Base-by-base conservation (phyloP, 2,888 invertebrate species). In the Drosophila meridiana region DNA sequence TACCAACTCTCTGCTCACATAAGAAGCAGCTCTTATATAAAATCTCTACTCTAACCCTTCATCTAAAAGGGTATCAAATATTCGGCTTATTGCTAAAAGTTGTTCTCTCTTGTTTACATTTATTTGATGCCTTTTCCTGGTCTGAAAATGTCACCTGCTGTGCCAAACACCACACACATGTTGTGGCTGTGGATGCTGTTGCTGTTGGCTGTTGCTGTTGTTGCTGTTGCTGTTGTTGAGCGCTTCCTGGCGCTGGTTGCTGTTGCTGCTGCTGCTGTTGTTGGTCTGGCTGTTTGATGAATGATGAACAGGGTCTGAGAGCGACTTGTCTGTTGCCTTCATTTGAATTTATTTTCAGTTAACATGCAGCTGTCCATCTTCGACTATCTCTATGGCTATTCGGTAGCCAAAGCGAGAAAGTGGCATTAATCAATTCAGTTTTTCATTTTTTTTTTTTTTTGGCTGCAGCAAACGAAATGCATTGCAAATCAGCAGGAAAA, bases 121-220 rank as follows among this genome's bases (percentile, higher is more conserved):
- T 70, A 56, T 69, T 83, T 58, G 73, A 76, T 86, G 83, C 86
- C 83, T 83, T 82, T 86, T 83, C 78, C 83, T 78, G 80, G 80
- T 80, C 90, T 88, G 75, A 42, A 82, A 91, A 89, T 89, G 89
- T 89, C 89, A 89, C 89, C 89, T 89, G 89, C 89, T 89, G 89
- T 78, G 89, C 91, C 91, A 77, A 82, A 85, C 91, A 90, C 63
- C 82, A 73, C 69, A 69, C 71, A 65, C 68, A 73, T 67, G 66
- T 65, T 70, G 69, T 34, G n/a, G 36, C 67, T 50, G 59, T 68
- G 30, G 48, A 38, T 52, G 65, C 53, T 63, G 70, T 45, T 48
- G 60, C 28, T 32, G 40, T 61, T 64, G 63, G 63, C 45, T 38
- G 40, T 28, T 45, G 58, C 9, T 59, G 66, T 40, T 14, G 40